These are phyloP conservation scores for Physella acuta DNA, from an alignment of 1,140 invertebrate genomes.

Conservation along the genomic window DNA sequence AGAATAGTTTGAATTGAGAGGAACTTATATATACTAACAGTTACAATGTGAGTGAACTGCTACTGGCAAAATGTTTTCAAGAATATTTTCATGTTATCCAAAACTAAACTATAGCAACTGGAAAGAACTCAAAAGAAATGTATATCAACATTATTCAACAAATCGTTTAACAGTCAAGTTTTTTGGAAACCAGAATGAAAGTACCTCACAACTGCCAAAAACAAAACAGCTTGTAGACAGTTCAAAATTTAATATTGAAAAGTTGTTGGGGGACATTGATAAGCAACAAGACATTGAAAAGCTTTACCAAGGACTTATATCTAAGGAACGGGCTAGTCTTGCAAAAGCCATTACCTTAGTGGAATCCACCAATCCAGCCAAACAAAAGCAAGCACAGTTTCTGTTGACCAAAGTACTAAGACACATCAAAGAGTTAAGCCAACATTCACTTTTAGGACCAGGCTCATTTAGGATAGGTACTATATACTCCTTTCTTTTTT, in stretches of 20 bases:
- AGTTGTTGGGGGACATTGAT: conserved; percentile 21
- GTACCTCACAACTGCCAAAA: too few relatives aligned
- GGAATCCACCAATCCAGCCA: conserved; percentile 62
- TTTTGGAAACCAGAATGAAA: too few relatives aligned
- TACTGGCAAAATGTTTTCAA: too few relatives aligned
- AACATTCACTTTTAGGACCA: conserved; percentile 33
- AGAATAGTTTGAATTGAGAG: too few relatives aligned
- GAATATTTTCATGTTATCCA: too few relatives aligned
- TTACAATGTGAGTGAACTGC: too few relatives aligned
- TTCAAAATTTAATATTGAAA: conserved; percentile 16
- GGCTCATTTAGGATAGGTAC: conserved; percentile 62
- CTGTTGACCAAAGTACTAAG: conserved; percentile 60
- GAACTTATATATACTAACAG: too few relatives aligned
- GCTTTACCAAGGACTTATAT: conserved; percentile 52
- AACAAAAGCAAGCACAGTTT: conserved; percentile 59
- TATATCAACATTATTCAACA: too few relatives aligned
- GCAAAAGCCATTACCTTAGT: conserved; percentile 65
- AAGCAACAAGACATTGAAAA: conserved; percentile 22
- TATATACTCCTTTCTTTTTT: not conserved
- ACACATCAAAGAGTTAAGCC: conserved; percentile 45
- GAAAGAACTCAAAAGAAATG: too few relatives aligned
- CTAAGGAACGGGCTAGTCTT: conserved; percentile 56
- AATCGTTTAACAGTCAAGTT: too few relatives aligned
- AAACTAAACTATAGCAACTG: too few relatives aligned
- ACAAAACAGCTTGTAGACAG: too few relatives aligned